Base-by-base conservation (phyloP, 2,797 vertebrate species). In the Phoxinus dragarum region DNA sequence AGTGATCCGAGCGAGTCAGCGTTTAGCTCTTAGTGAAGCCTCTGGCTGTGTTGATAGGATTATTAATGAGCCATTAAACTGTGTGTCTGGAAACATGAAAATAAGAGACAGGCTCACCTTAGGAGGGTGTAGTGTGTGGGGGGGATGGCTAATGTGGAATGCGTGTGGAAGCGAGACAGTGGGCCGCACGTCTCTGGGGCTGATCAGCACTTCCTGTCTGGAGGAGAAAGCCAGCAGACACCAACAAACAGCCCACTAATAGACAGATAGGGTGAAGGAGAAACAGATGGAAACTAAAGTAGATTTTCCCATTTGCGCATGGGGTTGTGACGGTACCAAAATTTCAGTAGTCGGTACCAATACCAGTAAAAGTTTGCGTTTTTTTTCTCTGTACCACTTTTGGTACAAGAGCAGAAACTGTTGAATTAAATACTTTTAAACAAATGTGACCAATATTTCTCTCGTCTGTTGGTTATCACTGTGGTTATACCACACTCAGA, bases 171-270 rank as follows among this genome's bases (percentile, higher is more conserved):
- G 42, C 47, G 47, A 76, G 71, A 54, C 64, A 47, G 71, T 74
- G 61, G 52, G 79, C 27, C 61, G 61, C 23, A 10, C 9, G 44
- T 78, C 75, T 86, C 78, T 44, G 59, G 72, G 56, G 84, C 52
- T 67, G 64, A 75, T 40, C 71, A 31, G 78, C 59, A 75, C 69
- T 66, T 86, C 84, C 84, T 81, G 84, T 81, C 59, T 86, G 78
- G 12, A 75, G n/a, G n/a, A 79, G 78, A 73, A 61, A 73, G 42
- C 67, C 80, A 80, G 40, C 42, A 74, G 59, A 67, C 71, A 80
- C 31, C 69, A 66, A 44, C 73, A 61, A 77, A 54, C 67, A 84
- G 66, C 52, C 52, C 66, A 47, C 34, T 71, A 69, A 31, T 2
- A 36, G 31, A 59, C 11, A 47, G 36, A 77, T 21, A 66, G 42